Evolutionary conservation across 2,888 invertebrate genomes (phyloP), one percentile per base, ranked within the genome.

Genomic region (Parnassius apollo): DNA sequence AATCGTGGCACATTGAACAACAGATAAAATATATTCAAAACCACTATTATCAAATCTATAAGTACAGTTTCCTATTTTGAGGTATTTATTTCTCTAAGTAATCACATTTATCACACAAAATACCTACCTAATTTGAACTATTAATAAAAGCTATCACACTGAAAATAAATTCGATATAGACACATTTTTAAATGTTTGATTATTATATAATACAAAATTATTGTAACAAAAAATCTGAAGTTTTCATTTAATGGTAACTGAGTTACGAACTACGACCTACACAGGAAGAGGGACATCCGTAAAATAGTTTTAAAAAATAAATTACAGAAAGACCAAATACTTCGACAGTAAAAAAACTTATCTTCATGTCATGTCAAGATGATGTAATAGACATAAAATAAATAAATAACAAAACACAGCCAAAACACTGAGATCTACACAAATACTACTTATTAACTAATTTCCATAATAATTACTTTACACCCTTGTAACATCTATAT

Each of bases 1-100:
- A 87, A 78, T 79, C 80, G 87, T 90, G 90, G 90, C 90, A 91
- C 90, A 84, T 87, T 71, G 76, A 85, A 85, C 83, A 89, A 89
- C 86, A 85, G 78, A 76, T 82, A 85, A 85, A 81, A 86, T 85
- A 85, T 82, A 79, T 71, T 80, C 75, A 74, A 71, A 75, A 77
- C 75, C 72, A 72, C 75, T 68, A 72, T 73, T 69, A 70, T 71
- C 71, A 71, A 70, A 67, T 72, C 74, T 75, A 77, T 68, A 69
- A 61, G 68, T 73, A 77, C 73, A 57, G 74, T 77, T 69, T 66
- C 72, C 75, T 79, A 81, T 73, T 68, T 69, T 85, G 76, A 77
- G 76, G 76, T 86, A 86, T 81, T 83, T 73, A 72, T 75, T 80
- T 75, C 70, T 73, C 72, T 77, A 65, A 64, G 62, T 65, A 70